Percentiles rank a stretch among this genome's conserved stretches.
These are phyloP conservation scores for Phocides pigmalion DNA, from an alignment of 1,140 invertebrate species.

Conservation along the genomic window DNA sequence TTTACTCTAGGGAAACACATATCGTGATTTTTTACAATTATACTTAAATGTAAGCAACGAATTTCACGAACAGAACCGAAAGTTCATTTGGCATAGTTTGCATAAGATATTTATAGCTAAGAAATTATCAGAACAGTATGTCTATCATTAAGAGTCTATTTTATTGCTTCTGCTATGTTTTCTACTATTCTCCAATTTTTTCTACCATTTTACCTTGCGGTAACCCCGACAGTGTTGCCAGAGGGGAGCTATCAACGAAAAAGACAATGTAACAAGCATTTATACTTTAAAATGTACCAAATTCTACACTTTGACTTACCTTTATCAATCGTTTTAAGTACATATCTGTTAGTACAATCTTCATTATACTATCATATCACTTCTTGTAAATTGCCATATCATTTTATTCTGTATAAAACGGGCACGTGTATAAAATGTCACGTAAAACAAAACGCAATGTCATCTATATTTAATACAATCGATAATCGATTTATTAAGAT, in stretches of 20 bases:
- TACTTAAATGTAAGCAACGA: too few relatives aligned
- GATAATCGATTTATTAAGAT: slow-evolving; percentile 34
- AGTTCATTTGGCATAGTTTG: too few relatives aligned
- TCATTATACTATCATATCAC: slow-evolving; percentile 77
- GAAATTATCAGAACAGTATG: too few relatives aligned
- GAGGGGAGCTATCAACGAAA: slow-evolving; percentile 70
- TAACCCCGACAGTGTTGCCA: slow-evolving; percentile 58
- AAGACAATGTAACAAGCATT: slow-evolving; percentile 79
- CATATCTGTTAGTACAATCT: slow-evolving; percentile 82
- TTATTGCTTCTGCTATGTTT: slow-evolving; percentile 20
- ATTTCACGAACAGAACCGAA: too few relatives aligned
- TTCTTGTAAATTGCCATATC: slow-evolving; percentile 81
- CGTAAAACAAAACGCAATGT: slow-evolving; percentile 50
- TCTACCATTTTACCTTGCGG: slow-evolving; percentile 43
- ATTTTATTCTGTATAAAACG: slow-evolving; percentile 72
- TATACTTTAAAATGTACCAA: slow-evolving; percentile 76
- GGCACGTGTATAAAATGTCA: slow-evolving; percentile 69
- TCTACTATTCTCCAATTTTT: slow-evolving; percentile 36
- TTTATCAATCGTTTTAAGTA: slow-evolving; percentile 74
- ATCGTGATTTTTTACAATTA: too few relatives aligned
- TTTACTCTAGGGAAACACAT: too few relatives aligned
- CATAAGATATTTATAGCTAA: too few relatives aligned
- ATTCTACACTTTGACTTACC: slow-evolving; percentile 60
- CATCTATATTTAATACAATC: slow-evolving; percentile 37
- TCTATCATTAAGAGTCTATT: too few relatives aligned